A percentile compares a stretch with the other conserved stretches of the same genome.
Conservation (phyloP, 2,797 vertebrate genomes). For the Eulemur albifrons region DNA sequence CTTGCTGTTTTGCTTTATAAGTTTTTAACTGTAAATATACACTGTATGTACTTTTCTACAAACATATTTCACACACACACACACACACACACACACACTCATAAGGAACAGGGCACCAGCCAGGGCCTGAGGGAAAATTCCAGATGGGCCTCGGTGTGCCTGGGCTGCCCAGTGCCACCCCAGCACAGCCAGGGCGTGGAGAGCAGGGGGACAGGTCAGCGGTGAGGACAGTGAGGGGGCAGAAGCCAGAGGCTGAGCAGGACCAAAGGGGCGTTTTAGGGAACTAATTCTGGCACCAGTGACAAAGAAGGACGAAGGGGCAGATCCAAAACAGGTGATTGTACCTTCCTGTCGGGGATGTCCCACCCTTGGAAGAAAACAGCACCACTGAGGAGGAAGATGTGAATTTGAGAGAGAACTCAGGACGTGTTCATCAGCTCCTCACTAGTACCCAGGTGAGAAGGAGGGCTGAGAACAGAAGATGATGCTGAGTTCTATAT, state of each 20-base stretch:
- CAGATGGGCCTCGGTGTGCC: background rate
- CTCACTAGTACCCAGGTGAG: too few species aligned
- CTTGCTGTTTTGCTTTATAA: background rate
- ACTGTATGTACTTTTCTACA: background rate
- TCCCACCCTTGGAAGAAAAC: background rate
- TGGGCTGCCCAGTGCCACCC: background rate
- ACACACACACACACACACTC: background rate
- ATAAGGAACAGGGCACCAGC: background rate
- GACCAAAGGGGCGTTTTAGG: background rate
- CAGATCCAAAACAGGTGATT: background rate
- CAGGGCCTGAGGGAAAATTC: background rate
- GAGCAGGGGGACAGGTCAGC: background rate
- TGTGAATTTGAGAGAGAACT: background rate
- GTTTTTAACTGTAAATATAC: background rate
- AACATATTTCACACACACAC: background rate
- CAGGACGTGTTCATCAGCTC: background rate
- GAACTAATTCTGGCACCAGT: background rate
- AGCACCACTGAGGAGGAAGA: fast-evolving
- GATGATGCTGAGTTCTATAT: background rate
- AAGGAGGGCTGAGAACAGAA: background rate
- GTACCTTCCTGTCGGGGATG: background rate
- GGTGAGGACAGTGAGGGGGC: background rate
- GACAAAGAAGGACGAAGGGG: background rate
- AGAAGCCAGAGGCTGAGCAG: background rate
- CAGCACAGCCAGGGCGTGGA: background rate